Percentiles rank a stretch among this genome's conserved stretches.
phyloP scores from a whole-genome alignment of 2,797 vertebrate species.

The Channa striata region DNA sequence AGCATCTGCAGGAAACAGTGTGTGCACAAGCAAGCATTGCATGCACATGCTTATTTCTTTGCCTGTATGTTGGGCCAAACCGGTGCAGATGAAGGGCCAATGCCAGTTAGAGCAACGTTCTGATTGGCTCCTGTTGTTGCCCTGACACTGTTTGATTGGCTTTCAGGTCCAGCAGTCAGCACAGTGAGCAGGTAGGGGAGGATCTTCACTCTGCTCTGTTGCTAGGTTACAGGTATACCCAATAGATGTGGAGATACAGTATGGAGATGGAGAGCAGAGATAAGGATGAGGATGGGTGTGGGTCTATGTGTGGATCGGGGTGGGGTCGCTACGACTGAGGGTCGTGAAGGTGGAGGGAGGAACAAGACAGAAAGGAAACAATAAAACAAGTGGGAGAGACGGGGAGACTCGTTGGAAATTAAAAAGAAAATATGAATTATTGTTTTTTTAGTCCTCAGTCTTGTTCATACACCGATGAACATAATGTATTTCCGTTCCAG shows the following conservation, averaged over 20 bases:
- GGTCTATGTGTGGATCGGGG: conserved; percentile 36
- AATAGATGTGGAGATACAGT: conserved; percentile 83
- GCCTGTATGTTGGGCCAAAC: conserved; percentile 64
- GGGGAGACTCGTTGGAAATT: conserved; percentile 30
- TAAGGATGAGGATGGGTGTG: conserved; percentile 73
- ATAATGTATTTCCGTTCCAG: conserved; percentile 38
- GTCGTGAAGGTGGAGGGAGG: conserved; percentile 53
- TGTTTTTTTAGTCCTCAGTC: conserved; percentile 15
- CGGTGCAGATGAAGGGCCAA: conserved; percentile 65
- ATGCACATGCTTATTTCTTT: conserved; percentile 28
- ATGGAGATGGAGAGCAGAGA: conserved; percentile 76
- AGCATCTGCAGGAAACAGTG: neutral
- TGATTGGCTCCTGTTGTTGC: conserved; percentile 69
- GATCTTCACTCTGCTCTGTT: conserved; percentile 84
- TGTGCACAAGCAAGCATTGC: conserved; percentile 18
- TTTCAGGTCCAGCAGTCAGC: conserved; percentile 76
- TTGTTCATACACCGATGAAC: conserved; percentile 34
- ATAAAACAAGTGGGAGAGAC: conserved; percentile 35
- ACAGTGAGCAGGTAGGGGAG: conserved; percentile 82
- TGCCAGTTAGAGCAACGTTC: conserved; percentile 53
- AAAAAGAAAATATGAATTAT: conserved; percentile 19
- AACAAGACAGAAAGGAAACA: conserved; percentile 35
- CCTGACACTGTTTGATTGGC: conserved; percentile 74
- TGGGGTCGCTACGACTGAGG: conserved; percentile 49
- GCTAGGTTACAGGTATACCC: conserved; percentile 90